A percentile compares a stretch with the other conserved stretches of the same genome.
Evolutionary conservation across 2,113 vertebrate genomes (phyloP).

Genomic region (Oncorhynchus kisutch): DNA sequence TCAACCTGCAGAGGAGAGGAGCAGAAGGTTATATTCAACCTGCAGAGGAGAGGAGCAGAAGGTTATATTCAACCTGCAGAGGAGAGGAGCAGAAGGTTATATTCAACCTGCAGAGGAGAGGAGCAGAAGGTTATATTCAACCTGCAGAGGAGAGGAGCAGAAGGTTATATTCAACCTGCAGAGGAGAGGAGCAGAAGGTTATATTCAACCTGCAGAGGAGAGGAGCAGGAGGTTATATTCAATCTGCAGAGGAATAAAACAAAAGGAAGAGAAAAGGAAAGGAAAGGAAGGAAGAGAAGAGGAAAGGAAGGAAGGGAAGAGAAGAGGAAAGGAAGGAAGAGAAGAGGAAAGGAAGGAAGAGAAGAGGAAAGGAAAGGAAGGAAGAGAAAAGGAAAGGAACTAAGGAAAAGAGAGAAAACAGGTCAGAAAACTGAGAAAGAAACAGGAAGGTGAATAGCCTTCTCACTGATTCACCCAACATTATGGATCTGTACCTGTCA

Average conservation of each 20-base stretch:
- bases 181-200: too few species aligned
- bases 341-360: not conserved
- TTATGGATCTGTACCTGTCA: too few species aligned
- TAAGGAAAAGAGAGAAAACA: not conserved
- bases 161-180: too few species aligned
- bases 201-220: too few species aligned
- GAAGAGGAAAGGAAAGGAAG: not conserved
- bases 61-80: not conserved
- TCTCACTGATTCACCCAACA: not conserved
- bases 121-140: too few species aligned
- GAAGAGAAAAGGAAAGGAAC: too few species aligned
- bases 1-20: not conserved
- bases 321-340: not conserved
- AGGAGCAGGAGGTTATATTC: not conserved
- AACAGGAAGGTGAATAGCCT: not conserved
- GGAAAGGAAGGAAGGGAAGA: not conserved
- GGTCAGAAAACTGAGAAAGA: not conserved
- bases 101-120: not conserved
- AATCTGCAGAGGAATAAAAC: too few species aligned
- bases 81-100: not conserved
- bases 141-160: too few species aligned
- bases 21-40: conserved; percentile 36
- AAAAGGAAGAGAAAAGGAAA: conserved; percentile 19
- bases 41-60: conserved; percentile 44
- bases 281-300: conserved; percentile 80